These are phyloP conservation scores for Dynastes tityus DNA, from an alignment of 2,888 invertebrate genomes.

Conservation along the genomic window DNA sequence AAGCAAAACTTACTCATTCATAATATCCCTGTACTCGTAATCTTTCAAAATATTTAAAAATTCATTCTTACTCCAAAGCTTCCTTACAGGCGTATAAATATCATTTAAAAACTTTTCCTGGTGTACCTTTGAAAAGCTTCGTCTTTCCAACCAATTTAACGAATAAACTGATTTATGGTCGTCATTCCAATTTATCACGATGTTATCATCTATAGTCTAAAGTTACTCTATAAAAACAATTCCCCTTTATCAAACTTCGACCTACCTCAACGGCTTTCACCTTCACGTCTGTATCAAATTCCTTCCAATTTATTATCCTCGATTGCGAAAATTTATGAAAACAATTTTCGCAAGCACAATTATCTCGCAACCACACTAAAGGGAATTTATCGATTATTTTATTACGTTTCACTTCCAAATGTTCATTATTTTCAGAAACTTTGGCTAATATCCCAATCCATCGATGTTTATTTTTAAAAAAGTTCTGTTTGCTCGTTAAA, in stretches of 20 bases:
- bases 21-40: constrained; percentile 73
- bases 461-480: not conserved
- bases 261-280: constrained; percentile 66
- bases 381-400: constrained; percentile 71
- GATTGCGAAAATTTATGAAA: constrained; percentile 77
- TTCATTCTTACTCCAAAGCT: constrained; percentile 73
- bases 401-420: constrained; percentile 52
- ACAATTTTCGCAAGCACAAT: constrained; percentile 80
- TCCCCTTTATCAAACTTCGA: not conserved
- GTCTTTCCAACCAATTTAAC: constrained; percentile 75
- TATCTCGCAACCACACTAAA: constrained; percentile 81
- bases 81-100: constrained; percentile 73
- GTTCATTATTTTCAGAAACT: constrained; percentile 51
- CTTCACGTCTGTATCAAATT: constrained; percentile 73
- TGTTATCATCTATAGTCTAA: constrained; percentile 52
- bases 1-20: constrained; percentile 62
- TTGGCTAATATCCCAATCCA: constrained; percentile 38
- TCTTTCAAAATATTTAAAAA: constrained; percentile 71
- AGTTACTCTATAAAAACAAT: not conserved
- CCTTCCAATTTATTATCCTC: constrained; percentile 76
- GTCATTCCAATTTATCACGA: constrained; percentile 77
- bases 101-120: constrained; percentile 71
- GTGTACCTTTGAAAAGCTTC: constrained; percentile 72
- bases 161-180: constrained; percentile 75
- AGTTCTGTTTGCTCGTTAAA: not conserved